These are phyloP conservation scores for Acanthopleura granulata DNA, from an alignment of 2,888 invertebrate species.

Conservation along the genomic window DNA sequence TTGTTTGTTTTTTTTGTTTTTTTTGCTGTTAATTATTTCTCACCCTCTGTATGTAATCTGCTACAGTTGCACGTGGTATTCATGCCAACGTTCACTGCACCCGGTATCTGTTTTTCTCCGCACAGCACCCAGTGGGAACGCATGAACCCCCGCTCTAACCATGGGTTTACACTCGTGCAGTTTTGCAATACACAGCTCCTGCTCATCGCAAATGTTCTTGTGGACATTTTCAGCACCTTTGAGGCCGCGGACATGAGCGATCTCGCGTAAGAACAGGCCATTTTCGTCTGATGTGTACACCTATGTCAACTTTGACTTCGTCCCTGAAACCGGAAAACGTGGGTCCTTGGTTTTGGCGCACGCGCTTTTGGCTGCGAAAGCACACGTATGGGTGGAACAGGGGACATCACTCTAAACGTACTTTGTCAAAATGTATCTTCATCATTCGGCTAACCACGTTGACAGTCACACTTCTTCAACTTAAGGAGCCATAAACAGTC, in stretches of 20 bases:
- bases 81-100: background rate
- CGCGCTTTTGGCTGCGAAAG: background rate
- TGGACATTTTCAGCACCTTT: conserved; percentile 2
- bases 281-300: background rate
- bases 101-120: conserved; percentile 8
- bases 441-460: too few species aligned
- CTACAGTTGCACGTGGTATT: conserved; percentile 4
- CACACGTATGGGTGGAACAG: too few species aligned
- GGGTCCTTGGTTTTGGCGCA: background rate
- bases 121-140: conserved; percentile 6
- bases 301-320: background rate
- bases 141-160: conserved; percentile 5
- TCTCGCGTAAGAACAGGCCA: conserved; percentile 13
- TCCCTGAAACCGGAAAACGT: background rate
- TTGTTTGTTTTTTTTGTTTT: too few species aligned
- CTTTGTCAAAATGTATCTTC: too few species aligned
- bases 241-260: background rate
- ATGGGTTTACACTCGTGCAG: background rate
- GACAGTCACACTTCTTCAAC: too few species aligned
- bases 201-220: background rate
- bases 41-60: conserved; percentile 8
- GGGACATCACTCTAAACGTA: too few species aligned
- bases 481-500: too few species aligned
- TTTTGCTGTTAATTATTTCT: background rate
- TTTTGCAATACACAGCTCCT: background rate